phyloP scores from a whole-genome alignment of 2,888 invertebrate genomes.

The Allolobophora icterica region DNA sequence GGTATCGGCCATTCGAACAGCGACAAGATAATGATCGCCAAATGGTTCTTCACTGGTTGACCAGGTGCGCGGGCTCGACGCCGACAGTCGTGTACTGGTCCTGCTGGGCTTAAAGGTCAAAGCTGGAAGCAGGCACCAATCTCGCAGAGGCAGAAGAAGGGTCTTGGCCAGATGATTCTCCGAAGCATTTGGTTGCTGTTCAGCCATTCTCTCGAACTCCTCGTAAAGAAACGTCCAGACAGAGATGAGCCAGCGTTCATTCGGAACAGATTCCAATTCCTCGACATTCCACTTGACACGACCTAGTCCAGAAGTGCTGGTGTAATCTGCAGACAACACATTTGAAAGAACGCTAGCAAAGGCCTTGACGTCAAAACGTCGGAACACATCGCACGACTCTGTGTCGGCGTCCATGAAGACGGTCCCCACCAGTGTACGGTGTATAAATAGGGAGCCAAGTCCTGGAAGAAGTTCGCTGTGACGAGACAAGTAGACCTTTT shows the following conservation, averaged over 20 bases:
- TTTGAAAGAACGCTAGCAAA: conserved; percentile 46
- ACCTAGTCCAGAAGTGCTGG: neutral
- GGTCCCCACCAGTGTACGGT: conserved; percentile 43
- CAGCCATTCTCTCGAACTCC: conserved; percentile 44
- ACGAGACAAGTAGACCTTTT: conserved; percentile 46
- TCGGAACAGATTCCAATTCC: conserved; percentile 41
- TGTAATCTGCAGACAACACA: conserved; percentile 34
- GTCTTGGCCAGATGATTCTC: conserved; percentile 36
- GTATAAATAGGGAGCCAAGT: conserved; percentile 48
- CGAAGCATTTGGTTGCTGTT: conserved; percentile 31
- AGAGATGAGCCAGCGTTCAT: conserved; percentile 46
- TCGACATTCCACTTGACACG: conserved; percentile 41
- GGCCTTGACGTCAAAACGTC: conserved; percentile 47
- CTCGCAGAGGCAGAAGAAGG: conserved; percentile 44
- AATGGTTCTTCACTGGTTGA: conserved; percentile 21
- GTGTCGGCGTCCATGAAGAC: conserved; percentile 47
- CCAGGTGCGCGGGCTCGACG: neutral
- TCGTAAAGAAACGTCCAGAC: conserved; percentile 48
- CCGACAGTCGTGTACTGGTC: conserved; percentile 12
- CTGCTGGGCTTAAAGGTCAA: neutral
- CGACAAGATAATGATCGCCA: conserved; percentile 45
- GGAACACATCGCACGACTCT: conserved; percentile 45
- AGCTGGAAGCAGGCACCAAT: conserved; percentile 50
- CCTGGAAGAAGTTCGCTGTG: conserved; percentile 48
- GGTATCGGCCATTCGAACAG: conserved; percentile 46